A percentile compares a stretch with the other conserved stretches of the same genome.
Evolutionary conservation across 2,113 vertebrate species (phyloP).

Genomic region (Zapus hudsonius): DNA sequence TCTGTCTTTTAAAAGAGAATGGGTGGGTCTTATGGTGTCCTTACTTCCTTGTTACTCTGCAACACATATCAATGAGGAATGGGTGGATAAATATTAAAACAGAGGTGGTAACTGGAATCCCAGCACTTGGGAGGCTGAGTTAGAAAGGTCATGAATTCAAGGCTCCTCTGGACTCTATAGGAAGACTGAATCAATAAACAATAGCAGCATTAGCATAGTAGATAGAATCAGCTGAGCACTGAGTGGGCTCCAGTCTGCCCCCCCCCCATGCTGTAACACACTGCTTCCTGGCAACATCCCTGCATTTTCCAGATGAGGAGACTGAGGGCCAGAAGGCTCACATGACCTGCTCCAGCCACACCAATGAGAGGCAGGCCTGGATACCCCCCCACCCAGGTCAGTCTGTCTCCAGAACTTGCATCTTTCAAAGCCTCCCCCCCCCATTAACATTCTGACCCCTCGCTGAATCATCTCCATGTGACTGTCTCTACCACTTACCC

Average conservation of each 20-base stretch:
- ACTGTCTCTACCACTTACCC: neutral
- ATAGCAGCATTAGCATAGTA: rapidly evolving
- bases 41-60: neutral
- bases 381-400: neutral
- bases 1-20: neutral
- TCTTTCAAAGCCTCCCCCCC: neutral
- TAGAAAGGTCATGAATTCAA: neutral
- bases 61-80: neutral
- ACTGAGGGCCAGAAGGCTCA: neutral
- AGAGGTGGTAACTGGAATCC: neutral
- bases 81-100: neutral
- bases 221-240: neutral
- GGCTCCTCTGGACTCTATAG: too few species aligned
- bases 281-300: neutral
- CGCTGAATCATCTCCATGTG: neutral
- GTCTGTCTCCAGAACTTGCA: neutral
- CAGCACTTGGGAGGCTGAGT: neutral
- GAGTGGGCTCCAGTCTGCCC: rapidly evolving
- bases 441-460: neutral
- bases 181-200: neutral
- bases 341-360: too few species aligned
- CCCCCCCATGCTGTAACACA: rapidly evolving
- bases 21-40: neutral
- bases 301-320: neutral
- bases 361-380: neutral